Evolutionary conservation across 2,888 invertebrate genomes (phyloP).

Genomic region (Tinea trinotella): DNA sequence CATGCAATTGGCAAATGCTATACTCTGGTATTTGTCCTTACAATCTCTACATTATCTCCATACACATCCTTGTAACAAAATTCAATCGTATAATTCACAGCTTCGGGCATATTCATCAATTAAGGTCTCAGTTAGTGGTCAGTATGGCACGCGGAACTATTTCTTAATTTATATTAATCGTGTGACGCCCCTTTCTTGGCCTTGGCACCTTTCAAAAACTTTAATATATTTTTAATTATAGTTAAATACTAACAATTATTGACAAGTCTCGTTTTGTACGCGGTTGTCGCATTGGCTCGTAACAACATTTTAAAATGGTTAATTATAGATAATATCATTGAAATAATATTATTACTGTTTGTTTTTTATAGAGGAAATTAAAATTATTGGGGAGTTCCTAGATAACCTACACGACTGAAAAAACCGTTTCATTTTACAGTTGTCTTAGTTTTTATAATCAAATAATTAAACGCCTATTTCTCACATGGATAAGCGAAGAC

Average conservation of each 20-base stretch:
- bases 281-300: too few species aligned
- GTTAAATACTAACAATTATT: not conserved
- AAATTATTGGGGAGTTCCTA: too few species aligned
- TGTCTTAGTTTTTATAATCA: too few species aligned
- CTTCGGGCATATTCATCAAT: conserved; percentile 1
- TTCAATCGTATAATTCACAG: not conserved
- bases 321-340: not conserved
- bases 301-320: too few species aligned
- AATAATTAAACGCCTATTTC: too few species aligned
- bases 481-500: too few species aligned
- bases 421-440: too few species aligned
- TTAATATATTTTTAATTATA: conserved; percentile 11
- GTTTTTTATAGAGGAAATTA: too few species aligned
- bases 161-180: conserved; percentile 4
- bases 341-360: too few species aligned
- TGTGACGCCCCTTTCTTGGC: conserved; percentile 16
- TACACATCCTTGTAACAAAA: conserved; percentile 18
- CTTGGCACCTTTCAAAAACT: conserved; percentile 17
- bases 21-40: conserved; percentile 17
- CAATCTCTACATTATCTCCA: conserved; percentile 14
- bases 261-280: not conserved
- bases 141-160: conserved; percentile 17
- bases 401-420: too few species aligned
- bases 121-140: conserved; percentile 3
- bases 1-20: not conserved